Conservation (phyloP, 2,113 vertebrate genomes). For the Aptenodytes patagonicus region DNA sequence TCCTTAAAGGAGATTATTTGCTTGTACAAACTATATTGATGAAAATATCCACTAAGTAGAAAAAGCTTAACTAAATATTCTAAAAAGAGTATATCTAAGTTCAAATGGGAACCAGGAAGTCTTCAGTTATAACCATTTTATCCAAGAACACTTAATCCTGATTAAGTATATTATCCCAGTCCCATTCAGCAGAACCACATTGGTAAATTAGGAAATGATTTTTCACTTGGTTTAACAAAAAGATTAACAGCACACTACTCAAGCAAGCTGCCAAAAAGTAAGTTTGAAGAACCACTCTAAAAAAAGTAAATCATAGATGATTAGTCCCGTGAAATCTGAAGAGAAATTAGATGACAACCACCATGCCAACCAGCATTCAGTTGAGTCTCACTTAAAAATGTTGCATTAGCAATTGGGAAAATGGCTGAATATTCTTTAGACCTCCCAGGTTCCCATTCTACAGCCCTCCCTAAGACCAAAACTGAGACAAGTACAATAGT, state of each 20-base stretch:
- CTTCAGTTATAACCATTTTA: neutral
- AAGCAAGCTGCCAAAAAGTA: neutral
- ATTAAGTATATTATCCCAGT: neutral
- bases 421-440: neutral
- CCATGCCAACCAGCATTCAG: neutral
- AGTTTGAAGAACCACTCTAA: neutral
- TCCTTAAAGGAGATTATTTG: neutral
- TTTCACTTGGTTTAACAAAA: neutral
- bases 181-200: neutral
- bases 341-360: neutral
- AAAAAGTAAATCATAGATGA: neutral
- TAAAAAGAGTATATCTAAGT: neutral
- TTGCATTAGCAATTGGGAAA: neutral
- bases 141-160: neutral
- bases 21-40: neutral
- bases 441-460: too few species aligned
- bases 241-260: neutral
- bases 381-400: neutral
- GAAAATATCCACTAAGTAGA: neutral
- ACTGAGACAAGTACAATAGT: too few species aligned
- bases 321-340: neutral
- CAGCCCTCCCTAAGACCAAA: neutral
- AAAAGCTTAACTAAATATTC: neutral
- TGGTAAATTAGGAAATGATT: neutral
- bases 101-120: neutral